phyloP scores from a whole-genome alignment of 2,888 invertebrate genomes.

The Lypha dubia region DNA sequence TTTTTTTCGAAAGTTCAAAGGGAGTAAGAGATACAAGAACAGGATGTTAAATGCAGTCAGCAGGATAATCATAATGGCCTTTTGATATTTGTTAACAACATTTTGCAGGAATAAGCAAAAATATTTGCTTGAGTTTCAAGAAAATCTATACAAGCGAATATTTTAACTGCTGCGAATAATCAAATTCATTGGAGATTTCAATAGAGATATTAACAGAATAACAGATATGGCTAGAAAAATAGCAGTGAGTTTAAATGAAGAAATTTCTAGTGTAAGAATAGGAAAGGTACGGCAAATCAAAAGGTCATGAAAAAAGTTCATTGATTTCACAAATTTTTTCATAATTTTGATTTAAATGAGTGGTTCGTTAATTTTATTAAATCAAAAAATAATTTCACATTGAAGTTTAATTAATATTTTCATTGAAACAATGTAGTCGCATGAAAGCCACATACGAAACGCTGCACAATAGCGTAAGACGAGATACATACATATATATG shows the following conservation, averaged over 20 bases:
- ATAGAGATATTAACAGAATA: not conserved
- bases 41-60: constrained; percentile 71
- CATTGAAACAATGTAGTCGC: too few relatives aligned
- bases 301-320: too few relatives aligned
- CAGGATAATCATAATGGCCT: constrained; percentile 73
- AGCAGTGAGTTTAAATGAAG: not conserved
- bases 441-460: too few relatives aligned
- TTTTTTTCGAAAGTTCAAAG: not conserved
- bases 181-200: constrained; percentile 47
- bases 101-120: constrained; percentile 55
- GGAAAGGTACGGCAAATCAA: too few relatives aligned
- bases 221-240: not conserved
- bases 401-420: too few relatives aligned
- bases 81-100: constrained; percentile 64
- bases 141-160: constrained; percentile 42
- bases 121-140: constrained; percentile 16
- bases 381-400: too few relatives aligned
- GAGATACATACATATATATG: too few relatives aligned
- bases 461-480: too few relatives aligned
- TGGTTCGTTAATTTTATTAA: too few relatives aligned
- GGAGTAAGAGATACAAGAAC: constrained; percentile 37
- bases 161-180: constrained; percentile 16
- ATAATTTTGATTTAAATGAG: too few relatives aligned
- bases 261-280: too few relatives aligned
- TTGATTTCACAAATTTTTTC: too few relatives aligned